Evolutionary conservation across 1,140 invertebrate species (phyloP), one percentile per base, ranked within the genome.

Genomic region (Centruroides vittatus): DNA sequence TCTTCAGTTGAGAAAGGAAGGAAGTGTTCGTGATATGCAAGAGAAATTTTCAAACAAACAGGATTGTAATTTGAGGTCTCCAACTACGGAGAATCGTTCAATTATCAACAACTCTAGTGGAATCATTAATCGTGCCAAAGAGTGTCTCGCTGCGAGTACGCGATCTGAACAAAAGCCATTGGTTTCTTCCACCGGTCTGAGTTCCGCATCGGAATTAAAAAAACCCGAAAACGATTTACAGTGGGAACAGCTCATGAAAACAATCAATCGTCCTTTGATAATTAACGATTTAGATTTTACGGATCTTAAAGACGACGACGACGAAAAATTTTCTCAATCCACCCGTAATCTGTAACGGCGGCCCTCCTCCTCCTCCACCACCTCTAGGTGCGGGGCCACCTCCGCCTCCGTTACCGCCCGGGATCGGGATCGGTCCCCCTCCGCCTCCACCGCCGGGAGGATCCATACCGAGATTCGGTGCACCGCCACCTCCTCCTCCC

Each of bases 281-380:
- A 82, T 99, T 10, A 96, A 94, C 73, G 94, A 98, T 73, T 76
- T 98, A 58, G 94, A 99, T 73, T 99, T 99, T 70, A 93, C 90
- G 2, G 93, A 97, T 75, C 78, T 98, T 46, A 72, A 70, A 41
- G 83, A 82, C 61, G 82, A 84, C 11, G 88, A 91, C 61, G 88
- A 78, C 55, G 65, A 68, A 0, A n/a, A 65, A 72, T 47, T 57
- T 72, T 7, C 50, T 66, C 47, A 48, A 58, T 8, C 52, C 60
- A 34, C 54, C 55, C 4, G 35, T 13, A 47, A 47, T 51, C 5
- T 58, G 62, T 12, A 60, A 35, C 9, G 41, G 52, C 47, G 65
- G 70, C 46, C 59, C 63, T 46, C 67, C 67, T 52, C 72, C 72
- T 35, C 67, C 68, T n/a, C 71, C 78, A 6, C 74, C 77, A 3